Conservation (phyloP, 2,888 invertebrate genomes). For the Mythimna vitellina region DNA sequence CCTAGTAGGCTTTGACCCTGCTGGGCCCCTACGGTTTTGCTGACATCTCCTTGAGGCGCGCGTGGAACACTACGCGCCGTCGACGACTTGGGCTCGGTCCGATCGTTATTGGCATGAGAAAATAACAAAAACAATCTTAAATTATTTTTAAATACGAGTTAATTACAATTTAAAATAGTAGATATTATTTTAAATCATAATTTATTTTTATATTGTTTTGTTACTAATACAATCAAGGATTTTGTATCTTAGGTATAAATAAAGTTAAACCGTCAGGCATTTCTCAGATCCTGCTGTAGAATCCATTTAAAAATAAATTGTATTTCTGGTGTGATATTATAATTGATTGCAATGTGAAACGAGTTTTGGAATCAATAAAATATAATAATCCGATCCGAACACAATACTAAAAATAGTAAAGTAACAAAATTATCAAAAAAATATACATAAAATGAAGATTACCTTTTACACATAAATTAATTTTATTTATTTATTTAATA, state of each 20-base stretch:
- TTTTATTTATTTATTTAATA: not conserved
- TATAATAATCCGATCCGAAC: not conserved
- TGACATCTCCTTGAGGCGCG: no score
- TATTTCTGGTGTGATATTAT: constrained; percentile 8
- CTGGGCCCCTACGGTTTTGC: no score
- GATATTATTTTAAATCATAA: no score
- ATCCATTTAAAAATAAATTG: not conserved
- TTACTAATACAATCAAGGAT: no score
- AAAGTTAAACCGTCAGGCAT: not conserved
- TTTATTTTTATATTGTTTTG: no score
- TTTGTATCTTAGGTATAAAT: not conserved
- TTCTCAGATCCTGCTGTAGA: not conserved
- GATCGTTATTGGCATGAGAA: not conserved
- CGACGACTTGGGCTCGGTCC: no score
- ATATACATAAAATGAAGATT: not conserved
- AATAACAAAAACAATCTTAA: not conserved
- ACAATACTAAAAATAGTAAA: not conserved
- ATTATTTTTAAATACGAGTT: no score
- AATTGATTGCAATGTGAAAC: constrained; percentile 1
- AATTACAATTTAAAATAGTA: no score
- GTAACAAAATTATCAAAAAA: not conserved
- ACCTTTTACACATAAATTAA: not conserved
- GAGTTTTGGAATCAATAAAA: constrained; percentile 13
- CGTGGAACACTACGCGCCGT: no score
- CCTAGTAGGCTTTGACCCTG: no score